Base-by-base conservation (phyloP, 2,113 vertebrate species). In the Eptesicus fuscus region DNA sequence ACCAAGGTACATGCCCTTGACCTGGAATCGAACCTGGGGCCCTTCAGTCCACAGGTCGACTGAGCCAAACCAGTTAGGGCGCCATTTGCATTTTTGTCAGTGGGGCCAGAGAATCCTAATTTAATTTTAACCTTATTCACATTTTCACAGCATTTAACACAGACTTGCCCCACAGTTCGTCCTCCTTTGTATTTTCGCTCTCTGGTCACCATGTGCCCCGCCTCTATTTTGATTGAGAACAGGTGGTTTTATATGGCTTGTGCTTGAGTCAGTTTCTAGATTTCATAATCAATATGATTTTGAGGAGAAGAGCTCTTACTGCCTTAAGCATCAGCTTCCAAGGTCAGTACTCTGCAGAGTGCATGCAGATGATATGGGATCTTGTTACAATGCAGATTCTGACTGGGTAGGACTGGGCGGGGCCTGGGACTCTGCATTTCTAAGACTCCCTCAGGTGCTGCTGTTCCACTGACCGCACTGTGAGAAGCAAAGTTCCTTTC, bases 261-360 rank as follows among this genome's bases (percentile, higher is more conserved):
- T 40, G 32, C 77, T 28, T 51, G 14, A 84, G 23, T 69, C 42
- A 2, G 9, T 51, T 94, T 93, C 42, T 71, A 79, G 40, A 82
- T 90, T 91, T 91, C 47, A 35, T 89, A 88, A 79, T 80, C 80
- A 51, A 5, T 42, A 4, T 61, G 47, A 77, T 63, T 88, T 97
- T 88, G 71, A 71, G n/a, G 16, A 56, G 53, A 91, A 84, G 28
- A 28, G 12, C 40, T 9, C 11, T 76, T 76, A 40, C 47, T 65
- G 44, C 67, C 12, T 59, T 14, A 78, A 56, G 42, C 7, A 4
- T 94, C 67, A 37, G 47, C 51, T 91, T 71, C 12, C 32, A 32
- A 85, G 82, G 14, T 76, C 42, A 53, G 28, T 16, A 65, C 8
- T 23, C 28, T 71, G 7, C 67, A 35, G 4, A 56, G 12, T 3